phyloP scores from a whole-genome alignment of 2,888 invertebrate species.

The Ichneumoninae sp. region DNA sequence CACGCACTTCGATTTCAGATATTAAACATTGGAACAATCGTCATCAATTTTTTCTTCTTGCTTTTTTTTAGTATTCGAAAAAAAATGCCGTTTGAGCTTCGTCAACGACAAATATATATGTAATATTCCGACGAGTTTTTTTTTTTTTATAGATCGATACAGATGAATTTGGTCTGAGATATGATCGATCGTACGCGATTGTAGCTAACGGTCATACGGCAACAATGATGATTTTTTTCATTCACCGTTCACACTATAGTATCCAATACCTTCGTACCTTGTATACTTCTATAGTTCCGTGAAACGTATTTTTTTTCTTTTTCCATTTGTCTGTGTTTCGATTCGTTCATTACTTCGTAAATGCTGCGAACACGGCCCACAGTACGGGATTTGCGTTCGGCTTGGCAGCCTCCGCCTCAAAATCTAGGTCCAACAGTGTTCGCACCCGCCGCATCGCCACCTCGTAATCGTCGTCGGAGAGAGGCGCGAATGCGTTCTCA shows the following conservation, averaged over 20 bases:
- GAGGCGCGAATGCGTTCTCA: slow-evolving; percentile 99
- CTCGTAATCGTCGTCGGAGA: slow-evolving; percentile 99
- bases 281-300: slow-evolving; percentile 45
- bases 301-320: slow-evolving; percentile 19
- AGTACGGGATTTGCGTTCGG: slow-evolving; percentile 96
- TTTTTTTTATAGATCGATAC: slow-evolving; percentile 26
- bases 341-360: slow-evolving; percentile 93
- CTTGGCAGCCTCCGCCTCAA: slow-evolving; percentile 97
- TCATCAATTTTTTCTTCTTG: slow-evolving; percentile 18
- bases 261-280: slow-evolving; percentile 71
- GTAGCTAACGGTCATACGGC: slow-evolving; percentile 22
- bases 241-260: slow-evolving; percentile 62
- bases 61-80: slow-evolving; percentile 32
- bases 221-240: slow-evolving; percentile 26
- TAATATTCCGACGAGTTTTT: slow-evolving; percentile 20
- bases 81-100: slow-evolving; percentile 9
- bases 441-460: slow-evolving; percentile 98
- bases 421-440: slow-evolving; percentile 97
- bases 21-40: slow-evolving; percentile 40
- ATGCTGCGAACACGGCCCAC: slow-evolving; percentile 99
- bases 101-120: slow-evolving; percentile 14
- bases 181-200: slow-evolving; percentile 34
- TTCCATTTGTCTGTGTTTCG: slow-evolving; percentile 1
- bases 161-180: slow-evolving; percentile 47
- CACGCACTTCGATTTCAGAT: slow-evolving; percentile 39